Evolutionary conservation across 2,888 invertebrate genomes (phyloP).

Genomic region (Autographa pulchrina): DNA sequence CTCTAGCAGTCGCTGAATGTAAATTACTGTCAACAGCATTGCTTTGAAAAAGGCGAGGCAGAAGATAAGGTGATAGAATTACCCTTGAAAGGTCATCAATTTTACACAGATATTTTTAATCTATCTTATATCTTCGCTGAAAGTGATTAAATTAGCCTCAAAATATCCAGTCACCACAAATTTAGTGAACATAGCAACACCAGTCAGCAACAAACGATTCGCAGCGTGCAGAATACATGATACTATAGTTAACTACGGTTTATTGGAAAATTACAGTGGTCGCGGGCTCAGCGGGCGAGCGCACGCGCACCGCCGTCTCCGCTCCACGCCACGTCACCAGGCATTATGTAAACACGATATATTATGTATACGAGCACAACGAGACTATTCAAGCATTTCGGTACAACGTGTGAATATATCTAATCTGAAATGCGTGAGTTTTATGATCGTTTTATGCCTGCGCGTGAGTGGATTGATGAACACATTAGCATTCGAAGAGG

Average conservation of each 20-base stretch:
- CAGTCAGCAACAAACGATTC: constrained; percentile 50
- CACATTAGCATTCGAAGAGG: constrained; percentile 50
- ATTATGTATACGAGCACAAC: constrained; percentile 42
- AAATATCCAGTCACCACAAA: constrained; percentile 15
- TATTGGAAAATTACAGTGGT: constrained; percentile 70
- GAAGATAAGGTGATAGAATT: background rate
- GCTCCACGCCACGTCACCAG: constrained; percentile 53
- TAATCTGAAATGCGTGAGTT: constrained; percentile 57
- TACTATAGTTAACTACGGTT: constrained; percentile 51
- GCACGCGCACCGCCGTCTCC: constrained; percentile 54
- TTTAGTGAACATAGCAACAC: constrained; percentile 16
- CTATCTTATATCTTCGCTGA: constrained; percentile 13
- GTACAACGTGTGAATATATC: constrained; percentile 48
- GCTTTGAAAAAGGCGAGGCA: background rate
- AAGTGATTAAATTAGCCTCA: constrained; percentile 17
- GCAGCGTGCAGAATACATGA: constrained; percentile 49
- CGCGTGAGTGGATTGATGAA: constrained; percentile 55
- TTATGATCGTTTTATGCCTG: constrained; percentile 51
- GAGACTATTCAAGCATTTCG: constrained; percentile 46
- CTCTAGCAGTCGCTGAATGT: background rate
- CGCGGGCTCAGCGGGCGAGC: constrained; percentile 49
- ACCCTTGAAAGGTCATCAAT: background rate
- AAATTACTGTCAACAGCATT: background rate
- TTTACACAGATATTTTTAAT: background rate
- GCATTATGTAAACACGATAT: constrained; percentile 57